Conservation (phyloP, 1,140 invertebrate genomes). For the Arion vulgaris region DNA sequence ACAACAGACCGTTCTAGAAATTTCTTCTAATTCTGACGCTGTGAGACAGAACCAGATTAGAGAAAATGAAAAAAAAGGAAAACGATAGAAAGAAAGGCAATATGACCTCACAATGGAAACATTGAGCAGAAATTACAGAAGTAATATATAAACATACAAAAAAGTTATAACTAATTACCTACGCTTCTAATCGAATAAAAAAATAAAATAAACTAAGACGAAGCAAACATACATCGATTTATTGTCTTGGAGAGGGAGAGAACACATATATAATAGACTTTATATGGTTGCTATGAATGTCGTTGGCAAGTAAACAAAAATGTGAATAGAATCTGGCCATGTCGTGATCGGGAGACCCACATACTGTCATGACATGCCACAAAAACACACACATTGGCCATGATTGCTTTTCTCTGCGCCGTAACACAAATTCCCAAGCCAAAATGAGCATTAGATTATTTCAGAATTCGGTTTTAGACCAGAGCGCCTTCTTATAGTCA, state of each 20-base stretch:
- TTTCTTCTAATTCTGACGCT: too few relatives aligned
- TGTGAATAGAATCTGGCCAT: neutral
- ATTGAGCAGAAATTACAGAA: too few relatives aligned
- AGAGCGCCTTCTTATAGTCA: neutral
- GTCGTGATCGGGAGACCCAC: neutral
- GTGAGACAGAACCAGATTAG: too few relatives aligned
- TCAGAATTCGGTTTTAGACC: conserved; percentile 10
- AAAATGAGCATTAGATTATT: conserved; percentile 24
- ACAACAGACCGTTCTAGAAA: too few relatives aligned
- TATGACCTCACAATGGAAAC: too few relatives aligned
- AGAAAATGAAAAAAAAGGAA: too few relatives aligned
- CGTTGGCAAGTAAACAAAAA: neutral
- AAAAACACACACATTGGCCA: conserved; percentile 1
- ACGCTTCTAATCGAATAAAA: too few relatives aligned
- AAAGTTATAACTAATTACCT: too few relatives aligned
- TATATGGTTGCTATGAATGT: neutral
- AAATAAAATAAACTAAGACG: too few relatives aligned
- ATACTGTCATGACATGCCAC: conserved; percentile 1
- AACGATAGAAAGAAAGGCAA: too few relatives aligned
- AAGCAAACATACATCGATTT: too few relatives aligned
- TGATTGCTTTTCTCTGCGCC: neutral
- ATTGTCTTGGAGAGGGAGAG: neutral
- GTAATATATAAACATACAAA: too few relatives aligned
- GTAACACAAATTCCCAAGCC: neutral
- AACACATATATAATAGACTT: neutral